phyloP scores from a whole-genome alignment of 2,797 vertebrate species.

The Myiotriccus ornatus region DNA sequence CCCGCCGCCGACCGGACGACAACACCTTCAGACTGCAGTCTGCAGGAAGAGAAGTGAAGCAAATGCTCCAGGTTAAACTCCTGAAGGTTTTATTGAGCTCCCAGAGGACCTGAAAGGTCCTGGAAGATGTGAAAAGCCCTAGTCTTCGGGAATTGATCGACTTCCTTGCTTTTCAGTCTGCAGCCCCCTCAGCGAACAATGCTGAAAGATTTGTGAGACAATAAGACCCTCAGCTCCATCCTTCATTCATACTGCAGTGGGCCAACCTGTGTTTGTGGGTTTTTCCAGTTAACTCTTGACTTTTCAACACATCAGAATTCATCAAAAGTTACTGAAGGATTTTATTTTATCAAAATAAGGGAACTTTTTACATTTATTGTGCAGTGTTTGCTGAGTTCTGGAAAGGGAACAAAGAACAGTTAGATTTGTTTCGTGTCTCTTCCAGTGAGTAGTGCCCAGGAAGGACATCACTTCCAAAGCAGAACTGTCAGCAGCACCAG shows the following conservation, averaged over 20 bases:
- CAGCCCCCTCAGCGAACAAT: background rate
- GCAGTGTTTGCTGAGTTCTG: background rate
- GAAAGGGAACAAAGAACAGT: background rate
- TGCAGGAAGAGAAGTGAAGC: background rate
- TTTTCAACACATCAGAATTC: background rate
- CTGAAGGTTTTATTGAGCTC: background rate
- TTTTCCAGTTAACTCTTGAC: background rate
- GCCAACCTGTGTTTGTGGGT: background rate
- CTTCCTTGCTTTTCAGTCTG: background rate
- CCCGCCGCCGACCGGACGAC: too few species aligned
- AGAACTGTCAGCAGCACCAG: background rate
- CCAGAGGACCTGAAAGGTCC: background rate
- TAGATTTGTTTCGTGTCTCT: background rate
- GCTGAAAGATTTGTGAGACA: background rate
- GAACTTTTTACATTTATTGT: background rate
- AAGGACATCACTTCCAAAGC: background rate
- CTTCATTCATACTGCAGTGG: rapidly evolving
- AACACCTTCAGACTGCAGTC: background rate
- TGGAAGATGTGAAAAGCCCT: background rate
- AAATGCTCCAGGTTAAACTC: background rate
- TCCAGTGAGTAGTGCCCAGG: rapidly evolving
- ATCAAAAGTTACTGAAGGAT: background rate
- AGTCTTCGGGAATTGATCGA: background rate
- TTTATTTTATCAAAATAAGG: background rate
- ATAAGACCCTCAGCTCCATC: background rate